These are phyloP conservation scores for Xylocampa areola DNA, from an alignment of 2,888 invertebrate species.

Conservation along the genomic window DNA sequence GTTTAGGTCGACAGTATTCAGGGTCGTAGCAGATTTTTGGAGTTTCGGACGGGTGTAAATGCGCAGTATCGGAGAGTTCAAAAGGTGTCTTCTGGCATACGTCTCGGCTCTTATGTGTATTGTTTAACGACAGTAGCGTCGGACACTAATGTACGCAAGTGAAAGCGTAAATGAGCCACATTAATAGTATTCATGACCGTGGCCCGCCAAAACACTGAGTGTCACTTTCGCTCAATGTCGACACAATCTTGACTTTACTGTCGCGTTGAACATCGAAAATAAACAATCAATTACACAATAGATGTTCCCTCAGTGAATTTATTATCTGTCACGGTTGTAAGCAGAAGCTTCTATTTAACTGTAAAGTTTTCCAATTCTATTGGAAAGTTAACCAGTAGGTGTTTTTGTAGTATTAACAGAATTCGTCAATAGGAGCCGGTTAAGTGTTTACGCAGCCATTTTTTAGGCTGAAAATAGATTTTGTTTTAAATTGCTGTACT, in stretches of 20 bases:
- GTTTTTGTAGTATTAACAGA: background rate
- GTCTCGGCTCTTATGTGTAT: slow-evolving; percentile 26
- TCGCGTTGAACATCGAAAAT: slow-evolving; percentile 40
- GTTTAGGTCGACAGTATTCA: slow-evolving; percentile 53
- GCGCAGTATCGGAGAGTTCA: slow-evolving; percentile 22
- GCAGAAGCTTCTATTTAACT: slow-evolving; percentile 14
- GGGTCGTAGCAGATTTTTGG: slow-evolving; percentile 34
- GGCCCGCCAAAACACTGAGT: slow-evolving; percentile 72
- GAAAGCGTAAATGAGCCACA: slow-evolving; percentile 83
- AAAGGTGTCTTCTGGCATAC: slow-evolving; percentile 21
- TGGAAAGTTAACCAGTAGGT: slow-evolving; percentile 26
- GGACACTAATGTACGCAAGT: slow-evolving; percentile 62
- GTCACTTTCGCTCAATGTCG: slow-evolving; percentile 83
- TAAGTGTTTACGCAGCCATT: too few species aligned
- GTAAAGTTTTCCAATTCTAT: slow-evolving; percentile 19
- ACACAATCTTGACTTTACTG: slow-evolving; percentile 68
- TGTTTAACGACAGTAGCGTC: slow-evolving; percentile 45
- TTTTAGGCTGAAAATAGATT: too few species aligned
- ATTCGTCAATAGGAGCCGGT: too few species aligned
- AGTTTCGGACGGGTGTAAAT: slow-evolving; percentile 8
- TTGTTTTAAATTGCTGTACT: too few species aligned
- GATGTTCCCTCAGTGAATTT: slow-evolving; percentile 37
- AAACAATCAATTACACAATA: slow-evolving; percentile 54
- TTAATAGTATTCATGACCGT: slow-evolving; percentile 78
- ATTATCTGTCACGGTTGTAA: slow-evolving; percentile 15